Evolutionary conservation across 1,140 invertebrate species (phyloP).

Genomic region (Drosophila seguyi): DNA sequence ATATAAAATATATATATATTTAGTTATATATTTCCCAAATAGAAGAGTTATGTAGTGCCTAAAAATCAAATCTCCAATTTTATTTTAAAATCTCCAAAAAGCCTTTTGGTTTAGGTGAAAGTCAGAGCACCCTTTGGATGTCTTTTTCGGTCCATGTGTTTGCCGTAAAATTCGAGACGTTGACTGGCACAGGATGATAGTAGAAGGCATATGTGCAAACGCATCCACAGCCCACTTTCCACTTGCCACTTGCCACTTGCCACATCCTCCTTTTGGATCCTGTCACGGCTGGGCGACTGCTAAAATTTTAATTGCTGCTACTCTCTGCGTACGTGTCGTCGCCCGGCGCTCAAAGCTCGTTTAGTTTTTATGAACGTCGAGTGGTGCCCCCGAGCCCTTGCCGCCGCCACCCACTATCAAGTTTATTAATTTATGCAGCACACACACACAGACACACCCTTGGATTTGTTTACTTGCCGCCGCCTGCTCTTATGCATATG

Average conservation of each 20-base stretch:
- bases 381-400: neutral
- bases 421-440: conserved; percentile 82
- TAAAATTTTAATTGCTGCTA: conserved; percentile 82
- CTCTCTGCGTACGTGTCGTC: conserved; percentile 70
- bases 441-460: conserved; percentile 15
- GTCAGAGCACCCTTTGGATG: neutral
- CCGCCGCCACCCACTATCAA: conserved; percentile 47
- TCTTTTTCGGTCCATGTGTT: conserved; percentile 31
- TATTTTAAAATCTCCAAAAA: neutral
- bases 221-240: too few relatives aligned
- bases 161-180: conserved; percentile 55
- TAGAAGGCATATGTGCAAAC: conserved; percentile 48
- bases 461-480: conserved; percentile 47
- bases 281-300: conserved; percentile 51
- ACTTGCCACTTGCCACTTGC: neutral
- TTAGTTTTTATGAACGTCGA: conserved; percentile 71
- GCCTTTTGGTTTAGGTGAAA: too few relatives aligned
- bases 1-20: neutral
- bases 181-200: conserved; percentile 45
- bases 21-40: neutral
- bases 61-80: neutral
- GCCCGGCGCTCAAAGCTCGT: conserved; percentile 67
- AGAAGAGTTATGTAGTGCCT: neutral
- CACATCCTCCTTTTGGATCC: neutral
- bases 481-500: conserved; percentile 67